These are phyloP conservation scores for Dryadula phaetusa DNA, from an alignment of 2,888 invertebrate genomes.

Conservation along the genomic window DNA sequence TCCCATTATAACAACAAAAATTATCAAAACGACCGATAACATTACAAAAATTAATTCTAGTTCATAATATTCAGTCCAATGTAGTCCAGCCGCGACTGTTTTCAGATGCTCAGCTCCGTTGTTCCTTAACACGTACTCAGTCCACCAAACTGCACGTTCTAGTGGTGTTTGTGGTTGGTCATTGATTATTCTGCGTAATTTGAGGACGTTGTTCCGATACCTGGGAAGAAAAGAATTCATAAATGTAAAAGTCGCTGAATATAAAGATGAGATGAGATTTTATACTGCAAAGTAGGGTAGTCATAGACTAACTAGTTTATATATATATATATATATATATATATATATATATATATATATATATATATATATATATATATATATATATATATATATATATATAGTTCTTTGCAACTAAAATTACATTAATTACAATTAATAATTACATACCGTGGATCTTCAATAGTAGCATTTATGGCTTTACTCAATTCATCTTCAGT, in stretches of 20 bases:
- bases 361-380: too few species aligned
- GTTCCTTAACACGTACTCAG: slow-evolving; percentile 44
- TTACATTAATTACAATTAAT: too few species aligned
- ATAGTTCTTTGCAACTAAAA: too few species aligned
- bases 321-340: too few species aligned
- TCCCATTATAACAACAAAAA: background rate
- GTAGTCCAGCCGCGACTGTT: slow-evolving; percentile 39
- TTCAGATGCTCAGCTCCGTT: slow-evolving; percentile 41
- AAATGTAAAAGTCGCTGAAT: background rate
- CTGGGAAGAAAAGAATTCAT: slow-evolving; percentile 38
- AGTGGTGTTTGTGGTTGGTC: slow-evolving; percentile 42
- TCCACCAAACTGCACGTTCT: slow-evolving; percentile 47
- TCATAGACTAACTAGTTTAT: too few species aligned
- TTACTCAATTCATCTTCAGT: slow-evolving; percentile 51
- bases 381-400: too few species aligned
- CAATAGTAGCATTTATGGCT: slow-evolving; percentile 50
- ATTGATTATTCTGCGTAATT: slow-evolving; percentile 35
- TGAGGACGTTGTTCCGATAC: slow-evolving; percentile 41
- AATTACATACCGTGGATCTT: slow-evolving; percentile 49
- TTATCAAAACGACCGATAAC: background rate
- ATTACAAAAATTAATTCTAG: slow-evolving; percentile 7
- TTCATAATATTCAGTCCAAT: slow-evolving; percentile 40
- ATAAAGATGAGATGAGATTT: too few species aligned
- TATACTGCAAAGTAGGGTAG: too few species aligned
- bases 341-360: too few species aligned